phyloP scores from a whole-genome alignment of 2,797 vertebrate species.

The Parauchenoglanis ngamensis region DNA sequence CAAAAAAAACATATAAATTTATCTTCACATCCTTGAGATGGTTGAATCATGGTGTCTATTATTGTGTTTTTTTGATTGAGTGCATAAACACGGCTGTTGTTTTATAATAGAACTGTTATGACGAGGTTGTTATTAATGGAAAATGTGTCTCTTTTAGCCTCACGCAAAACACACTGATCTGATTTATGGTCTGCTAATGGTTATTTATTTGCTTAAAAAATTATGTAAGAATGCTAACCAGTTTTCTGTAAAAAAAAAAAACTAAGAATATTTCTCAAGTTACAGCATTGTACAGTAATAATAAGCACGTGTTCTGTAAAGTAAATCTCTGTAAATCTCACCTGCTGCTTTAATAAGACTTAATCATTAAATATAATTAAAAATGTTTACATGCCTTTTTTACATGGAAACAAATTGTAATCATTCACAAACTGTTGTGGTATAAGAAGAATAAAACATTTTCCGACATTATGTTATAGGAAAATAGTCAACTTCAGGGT shows the following conservation, averaged over 20 bases:
- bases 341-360: background rate
- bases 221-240: background rate
- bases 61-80: background rate
- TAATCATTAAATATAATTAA: background rate
- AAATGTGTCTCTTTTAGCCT: too few species aligned
- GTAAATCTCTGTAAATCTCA: background rate
- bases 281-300: background rate
- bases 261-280: background rate
- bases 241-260: background rate
- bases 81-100: background rate
- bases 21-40: background rate
- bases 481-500: background rate
- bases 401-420: background rate
- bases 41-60: background rate
- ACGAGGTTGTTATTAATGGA: background rate
- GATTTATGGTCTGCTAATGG: background rate
- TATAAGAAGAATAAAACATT: background rate
- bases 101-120: background rate
- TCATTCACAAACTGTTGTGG: background rate
- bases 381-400: too few species aligned
- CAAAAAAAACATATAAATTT: slow-evolving; percentile 5
- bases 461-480: background rate
- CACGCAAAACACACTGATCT: background rate
- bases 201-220: background rate
- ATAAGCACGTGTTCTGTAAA: background rate